phyloP scores from a whole-genome alignment of 2,888 invertebrate species.

The Watsonalla binaria region DNA sequence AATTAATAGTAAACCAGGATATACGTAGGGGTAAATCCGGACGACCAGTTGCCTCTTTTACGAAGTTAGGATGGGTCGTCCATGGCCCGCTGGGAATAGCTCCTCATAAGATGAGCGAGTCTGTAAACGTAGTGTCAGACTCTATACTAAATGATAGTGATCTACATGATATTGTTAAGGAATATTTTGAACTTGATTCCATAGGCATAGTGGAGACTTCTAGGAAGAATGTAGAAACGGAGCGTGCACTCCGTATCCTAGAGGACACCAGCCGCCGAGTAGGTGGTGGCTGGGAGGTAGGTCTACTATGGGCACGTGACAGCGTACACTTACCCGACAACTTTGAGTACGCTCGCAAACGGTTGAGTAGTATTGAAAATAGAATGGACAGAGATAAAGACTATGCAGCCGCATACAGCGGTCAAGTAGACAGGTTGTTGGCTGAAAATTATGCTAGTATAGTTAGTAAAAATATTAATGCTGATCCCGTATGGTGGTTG shows the following conservation, averaged over 20 bases:
- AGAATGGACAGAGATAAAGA: not conserved
- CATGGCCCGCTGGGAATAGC: not conserved
- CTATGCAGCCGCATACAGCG: not conserved
- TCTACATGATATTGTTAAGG: conserved; percentile 6
- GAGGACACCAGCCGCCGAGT: not conserved
- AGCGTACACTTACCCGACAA: not conserved
- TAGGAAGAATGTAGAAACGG: not conserved
- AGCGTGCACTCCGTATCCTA: not conserved
- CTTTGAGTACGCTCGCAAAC: not conserved
- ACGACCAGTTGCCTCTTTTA: not conserved
- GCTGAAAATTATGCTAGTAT: conserved; percentile 1
- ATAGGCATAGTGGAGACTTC: not conserved
- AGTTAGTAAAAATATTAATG: not conserved
- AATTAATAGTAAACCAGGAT: not conserved
- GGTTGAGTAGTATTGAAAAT: not conserved
- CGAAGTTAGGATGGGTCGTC: conserved; percentile 1
- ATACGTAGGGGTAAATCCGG: not conserved
- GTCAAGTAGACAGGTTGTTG: not conserved
- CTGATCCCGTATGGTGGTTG: conserved; percentile 21
- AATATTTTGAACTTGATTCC: conserved; percentile 5
- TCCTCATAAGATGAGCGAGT: too few relatives aligned
- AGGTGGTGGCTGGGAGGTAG: not conserved
- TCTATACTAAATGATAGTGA: not conserved
- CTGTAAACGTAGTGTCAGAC: not conserved
- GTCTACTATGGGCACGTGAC: not conserved